A percentile compares a stretch with the other conserved stretches of the same genome.
phyloP scores from a whole-genome alignment of 2,113 vertebrate species.

The Mystacornis crossleyi region DNA sequence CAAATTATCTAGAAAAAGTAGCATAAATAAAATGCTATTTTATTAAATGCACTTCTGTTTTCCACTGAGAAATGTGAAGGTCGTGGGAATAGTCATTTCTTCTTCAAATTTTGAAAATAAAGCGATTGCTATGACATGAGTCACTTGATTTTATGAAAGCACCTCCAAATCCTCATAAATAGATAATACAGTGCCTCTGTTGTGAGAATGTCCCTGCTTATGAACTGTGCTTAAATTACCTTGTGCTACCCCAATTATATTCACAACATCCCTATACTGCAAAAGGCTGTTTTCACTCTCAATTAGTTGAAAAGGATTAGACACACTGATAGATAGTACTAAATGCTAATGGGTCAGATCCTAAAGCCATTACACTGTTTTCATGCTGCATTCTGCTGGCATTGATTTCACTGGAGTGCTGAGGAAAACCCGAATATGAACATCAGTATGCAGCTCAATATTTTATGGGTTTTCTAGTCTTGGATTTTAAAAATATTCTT shows the following conservation, averaged over 20 bases:
- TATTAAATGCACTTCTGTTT: not conserved
- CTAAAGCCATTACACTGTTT: conserved; percentile 5
- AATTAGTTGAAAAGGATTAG: conserved; percentile 74
- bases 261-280: conserved; percentile 66
- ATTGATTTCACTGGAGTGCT: conserved; percentile 16
- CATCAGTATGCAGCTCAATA: conserved; percentile 62
- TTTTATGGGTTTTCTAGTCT: conserved; percentile 67
- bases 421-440: not conserved
- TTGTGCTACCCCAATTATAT: conserved; percentile 71
- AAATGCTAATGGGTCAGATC: conserved; percentile 58
- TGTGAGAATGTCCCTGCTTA: conserved; percentile 53
- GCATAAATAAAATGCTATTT: not conserved
- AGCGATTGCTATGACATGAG: not conserved
- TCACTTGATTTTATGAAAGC: conserved; percentile 38
- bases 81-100: not conserved
- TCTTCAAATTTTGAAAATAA: conserved; percentile 19
- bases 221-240: conserved; percentile 69
- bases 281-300: conserved; percentile 68
- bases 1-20: not conserved
- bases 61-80: not conserved
- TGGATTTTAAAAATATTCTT: conserved; percentile 68
- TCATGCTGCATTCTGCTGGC: not conserved
- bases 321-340: conserved; percentile 55
- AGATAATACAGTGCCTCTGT: conserved; percentile 32
- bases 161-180: conserved; percentile 52